A percentile compares a stretch with the other conserved stretches of the same genome.
Evolutionary conservation across 2,113 vertebrate species (phyloP).

Genomic region (Oenanthe melanoleuca): DNA sequence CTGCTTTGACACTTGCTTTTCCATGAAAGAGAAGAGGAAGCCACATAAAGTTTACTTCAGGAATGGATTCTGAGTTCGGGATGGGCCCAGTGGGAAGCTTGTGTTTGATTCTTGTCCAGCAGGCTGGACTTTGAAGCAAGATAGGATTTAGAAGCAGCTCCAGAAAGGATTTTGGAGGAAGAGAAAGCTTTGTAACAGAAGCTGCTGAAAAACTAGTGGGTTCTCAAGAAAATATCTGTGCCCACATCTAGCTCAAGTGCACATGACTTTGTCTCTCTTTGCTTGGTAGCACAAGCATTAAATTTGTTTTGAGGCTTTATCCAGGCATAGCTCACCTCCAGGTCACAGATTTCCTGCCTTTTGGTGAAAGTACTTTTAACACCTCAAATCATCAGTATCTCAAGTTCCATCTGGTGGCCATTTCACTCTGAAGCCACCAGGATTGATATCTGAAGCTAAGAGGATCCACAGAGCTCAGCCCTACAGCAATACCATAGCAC

Average conservation of each 20-base stretch:
- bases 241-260: neutral
- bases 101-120: neutral
- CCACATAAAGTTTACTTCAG: neutral
- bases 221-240: neutral
- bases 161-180: neutral
- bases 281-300: neutral
- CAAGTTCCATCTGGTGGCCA: neutral
- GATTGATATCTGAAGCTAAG: neutral
- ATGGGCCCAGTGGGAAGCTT: neutral
- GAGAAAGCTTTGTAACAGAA: neutral
- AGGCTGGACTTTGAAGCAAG: neutral
- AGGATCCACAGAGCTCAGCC: neutral
- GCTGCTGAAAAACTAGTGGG: neutral
- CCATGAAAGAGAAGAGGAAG: neutral
- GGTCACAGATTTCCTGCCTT: neutral
- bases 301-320: neutral
- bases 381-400: neutral
- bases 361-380: neutral
- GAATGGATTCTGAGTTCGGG: neutral
- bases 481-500: neutral
- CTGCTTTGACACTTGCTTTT: neutral
- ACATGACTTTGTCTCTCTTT: neutral
- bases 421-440: neutral
- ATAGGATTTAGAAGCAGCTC: neutral
- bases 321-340: neutral